These are phyloP conservation scores for Horisme vitalbata DNA, from an alignment of 2,888 invertebrate genomes.

Conservation along the genomic window DNA sequence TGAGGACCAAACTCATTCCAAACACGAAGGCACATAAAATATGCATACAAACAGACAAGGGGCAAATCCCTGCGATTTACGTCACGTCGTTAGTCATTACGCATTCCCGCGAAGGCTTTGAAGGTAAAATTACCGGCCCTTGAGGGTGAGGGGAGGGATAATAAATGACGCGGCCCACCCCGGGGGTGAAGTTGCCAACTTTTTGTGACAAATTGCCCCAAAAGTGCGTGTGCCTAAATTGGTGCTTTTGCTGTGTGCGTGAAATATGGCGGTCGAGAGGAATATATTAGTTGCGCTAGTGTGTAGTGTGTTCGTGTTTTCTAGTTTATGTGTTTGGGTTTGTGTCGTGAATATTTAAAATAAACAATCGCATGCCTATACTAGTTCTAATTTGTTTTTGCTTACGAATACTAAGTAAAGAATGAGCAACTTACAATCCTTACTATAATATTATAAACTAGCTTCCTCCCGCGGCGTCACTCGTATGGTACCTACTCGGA, in stretches of 20 bases:
- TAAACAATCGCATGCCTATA: too few relatives aligned
- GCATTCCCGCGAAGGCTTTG: conserved; percentile 77
- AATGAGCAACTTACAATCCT: too few relatives aligned
- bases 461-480: too few relatives aligned
- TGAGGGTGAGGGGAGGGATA: conserved; percentile 56
- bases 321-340: conserved; percentile 6
- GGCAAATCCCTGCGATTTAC: conserved; percentile 73
- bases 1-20: conserved; percentile 22
- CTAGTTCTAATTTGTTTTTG: too few relatives aligned
- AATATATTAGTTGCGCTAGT: conserved; percentile 17
- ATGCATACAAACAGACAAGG: conserved; percentile 51
- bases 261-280: conserved; percentile 17
- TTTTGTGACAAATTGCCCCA: conserved; percentile 79
- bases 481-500: too few relatives aligned
- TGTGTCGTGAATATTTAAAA: too few relatives aligned
- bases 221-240: conserved; percentile 68
- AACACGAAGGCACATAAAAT: conserved; percentile 29
- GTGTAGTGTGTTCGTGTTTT: conserved; percentile 2
- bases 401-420: too few relatives aligned
- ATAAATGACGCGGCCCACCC: conserved; percentile 68
- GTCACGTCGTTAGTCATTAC: conserved; percentile 75
- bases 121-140: conserved; percentile 77
- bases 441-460: too few relatives aligned
- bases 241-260: conserved; percentile 28
- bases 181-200: conserved; percentile 70